Evolutionary conservation across 2,113 vertebrate genomes (phyloP).

Genomic region (Sapayoa aenigma): DNA sequence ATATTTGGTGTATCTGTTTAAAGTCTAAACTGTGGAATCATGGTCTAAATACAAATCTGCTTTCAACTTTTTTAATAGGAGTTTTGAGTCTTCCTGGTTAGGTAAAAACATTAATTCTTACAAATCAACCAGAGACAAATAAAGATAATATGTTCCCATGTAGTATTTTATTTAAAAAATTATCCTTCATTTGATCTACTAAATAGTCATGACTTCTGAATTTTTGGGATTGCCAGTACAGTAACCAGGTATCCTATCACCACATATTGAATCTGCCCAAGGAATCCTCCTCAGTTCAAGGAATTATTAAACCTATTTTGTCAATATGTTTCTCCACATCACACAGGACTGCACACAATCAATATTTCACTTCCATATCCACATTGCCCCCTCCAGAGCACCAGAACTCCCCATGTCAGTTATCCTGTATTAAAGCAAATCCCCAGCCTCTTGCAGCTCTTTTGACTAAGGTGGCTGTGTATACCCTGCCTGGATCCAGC

Average conservation of each 20-base stretch:
- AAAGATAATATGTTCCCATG: not conserved
- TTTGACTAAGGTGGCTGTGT: not conserved
- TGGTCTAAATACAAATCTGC: not conserved
- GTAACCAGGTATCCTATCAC: not conserved
- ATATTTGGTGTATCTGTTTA: not conserved
- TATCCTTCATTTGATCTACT: not conserved
- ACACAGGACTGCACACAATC: not conserved
- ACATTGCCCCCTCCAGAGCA: not conserved
- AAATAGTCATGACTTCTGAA: not conserved
- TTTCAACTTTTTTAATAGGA: not conserved
- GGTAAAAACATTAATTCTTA: not conserved
- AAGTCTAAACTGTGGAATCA: not conserved
- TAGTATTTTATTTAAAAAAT: not conserved
- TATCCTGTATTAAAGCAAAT: not conserved
- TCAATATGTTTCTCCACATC: not conserved
- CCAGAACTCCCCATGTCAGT: not conserved
- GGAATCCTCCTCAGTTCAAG: not conserved
- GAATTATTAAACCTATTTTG: not conserved
- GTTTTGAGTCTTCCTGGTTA: not conserved
- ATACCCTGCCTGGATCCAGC: slow-evolving; percentile 14
- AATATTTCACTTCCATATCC: not conserved
- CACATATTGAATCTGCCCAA: not conserved
- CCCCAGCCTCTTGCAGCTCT: not conserved
- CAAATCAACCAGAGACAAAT: not conserved
- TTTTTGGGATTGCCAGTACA: not conserved